Evolutionary conservation across 2,888 invertebrate genomes (phyloP).

Genomic region (Idaea dimidiata): DNA sequence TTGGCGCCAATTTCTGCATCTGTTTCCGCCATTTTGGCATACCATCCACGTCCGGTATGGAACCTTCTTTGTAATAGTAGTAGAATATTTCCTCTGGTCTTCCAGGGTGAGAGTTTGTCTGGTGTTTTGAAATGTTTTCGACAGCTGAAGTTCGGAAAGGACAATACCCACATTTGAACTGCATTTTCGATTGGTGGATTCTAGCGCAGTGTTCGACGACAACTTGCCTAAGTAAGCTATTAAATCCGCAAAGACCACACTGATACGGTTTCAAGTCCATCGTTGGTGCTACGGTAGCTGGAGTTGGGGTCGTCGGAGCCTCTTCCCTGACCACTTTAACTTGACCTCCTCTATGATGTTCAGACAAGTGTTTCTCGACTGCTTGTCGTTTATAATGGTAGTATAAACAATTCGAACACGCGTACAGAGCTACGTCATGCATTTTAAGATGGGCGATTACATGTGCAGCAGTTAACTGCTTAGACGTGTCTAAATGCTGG

Average conservation of each 20-base stretch:
- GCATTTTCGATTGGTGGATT: conserved; percentile 83
- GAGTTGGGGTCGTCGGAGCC: conserved; percentile 36
- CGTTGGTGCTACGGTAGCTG: conserved; percentile 42
- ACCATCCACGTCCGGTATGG: conserved; percentile 53
- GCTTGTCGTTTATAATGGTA: conserved; percentile 82
- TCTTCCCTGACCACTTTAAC: conserved; percentile 55
- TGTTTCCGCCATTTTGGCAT: conserved; percentile 61
- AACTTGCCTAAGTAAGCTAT: conserved; percentile 80
- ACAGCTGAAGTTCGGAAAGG: conserved; percentile 76
- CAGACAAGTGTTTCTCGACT: conserved; percentile 84
- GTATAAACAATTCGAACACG: conserved; percentile 85
- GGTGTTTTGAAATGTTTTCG: conserved; percentile 82
- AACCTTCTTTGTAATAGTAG: conserved; percentile 78
- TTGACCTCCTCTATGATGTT: conserved; percentile 79
- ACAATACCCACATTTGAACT: conserved; percentile 87
- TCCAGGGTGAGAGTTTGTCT: conserved; percentile 78
- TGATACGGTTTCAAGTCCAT: conserved; percentile 84
- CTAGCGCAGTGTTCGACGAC: conserved; percentile 81
- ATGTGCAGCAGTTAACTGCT: conserved; percentile 78
- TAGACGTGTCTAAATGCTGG: conserved; percentile 68
- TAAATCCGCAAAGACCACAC: conserved; percentile 85
- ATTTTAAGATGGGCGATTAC: conserved; percentile 87
- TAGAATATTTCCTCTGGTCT: conserved; percentile 62
- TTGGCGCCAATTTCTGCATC: conserved; percentile 33
- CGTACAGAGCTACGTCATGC: conserved; percentile 87